These are phyloP conservation scores for Barypeithes pellucidus DNA, from an alignment of 2,888 invertebrate genomes.

Conservation along the genomic window DNA sequence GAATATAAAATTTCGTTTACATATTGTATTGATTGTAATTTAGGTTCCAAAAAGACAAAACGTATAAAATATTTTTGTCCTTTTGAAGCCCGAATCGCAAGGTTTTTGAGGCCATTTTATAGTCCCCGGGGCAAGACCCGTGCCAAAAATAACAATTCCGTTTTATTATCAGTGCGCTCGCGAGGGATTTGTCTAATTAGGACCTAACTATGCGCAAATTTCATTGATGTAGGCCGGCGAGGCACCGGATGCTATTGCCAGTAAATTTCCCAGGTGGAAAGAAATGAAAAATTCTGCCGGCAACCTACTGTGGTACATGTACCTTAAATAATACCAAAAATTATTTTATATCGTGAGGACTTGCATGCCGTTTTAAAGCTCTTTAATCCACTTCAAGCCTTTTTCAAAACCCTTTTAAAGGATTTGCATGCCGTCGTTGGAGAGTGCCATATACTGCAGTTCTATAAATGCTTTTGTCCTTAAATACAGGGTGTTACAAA, in stretches of 20 bases:
- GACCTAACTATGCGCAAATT: constrained; percentile 52
- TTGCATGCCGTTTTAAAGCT: too few species aligned
- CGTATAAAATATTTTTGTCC: neutral
- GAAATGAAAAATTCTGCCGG: constrained; percentile 40
- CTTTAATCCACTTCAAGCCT: too few species aligned
- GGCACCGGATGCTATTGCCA: constrained; percentile 44
- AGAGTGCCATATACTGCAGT: too few species aligned
- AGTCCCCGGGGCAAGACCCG: constrained; percentile 16
- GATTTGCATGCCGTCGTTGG: too few species aligned
- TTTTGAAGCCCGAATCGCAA: neutral
- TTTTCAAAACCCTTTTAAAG: too few species aligned
- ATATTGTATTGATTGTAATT: too few species aligned
- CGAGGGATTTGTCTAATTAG: constrained; percentile 51
- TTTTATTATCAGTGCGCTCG: constrained; percentile 42
- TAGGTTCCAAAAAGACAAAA: neutral
- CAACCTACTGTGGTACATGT: constrained; percentile 17
- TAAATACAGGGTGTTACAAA: too few species aligned
- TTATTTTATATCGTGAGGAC: neutral
- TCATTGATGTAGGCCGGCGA: constrained; percentile 46
- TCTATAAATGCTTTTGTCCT: too few species aligned
- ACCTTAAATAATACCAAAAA: neutral
- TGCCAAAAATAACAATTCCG: constrained; percentile 40
- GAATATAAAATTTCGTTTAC: too few species aligned
- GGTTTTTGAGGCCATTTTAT: constrained; percentile 19
- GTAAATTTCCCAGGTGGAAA: constrained; percentile 55